Conservation (phyloP, 2,797 vertebrate species). For the Gephyroberyx darwinii region DNA sequence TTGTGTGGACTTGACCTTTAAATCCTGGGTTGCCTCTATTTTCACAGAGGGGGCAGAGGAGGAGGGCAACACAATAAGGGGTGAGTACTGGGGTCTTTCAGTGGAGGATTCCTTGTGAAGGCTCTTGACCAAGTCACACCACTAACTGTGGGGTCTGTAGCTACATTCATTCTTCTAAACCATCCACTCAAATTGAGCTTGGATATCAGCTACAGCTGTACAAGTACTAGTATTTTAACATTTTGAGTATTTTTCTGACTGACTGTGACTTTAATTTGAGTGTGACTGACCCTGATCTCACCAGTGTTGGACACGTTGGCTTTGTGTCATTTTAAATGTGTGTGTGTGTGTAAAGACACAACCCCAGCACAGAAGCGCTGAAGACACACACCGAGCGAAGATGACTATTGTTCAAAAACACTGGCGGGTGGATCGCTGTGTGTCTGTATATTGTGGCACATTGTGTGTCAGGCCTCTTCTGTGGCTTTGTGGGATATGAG, state of each 20-base stretch:
- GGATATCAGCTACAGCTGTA: conserved; percentile 14
- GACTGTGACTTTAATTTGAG: neutral
- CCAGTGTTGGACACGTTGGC: too few relatives aligned
- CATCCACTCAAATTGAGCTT: conserved; percentile 44
- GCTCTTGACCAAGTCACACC: conserved; percentile 75
- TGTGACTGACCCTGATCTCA: conserved; percentile 10
- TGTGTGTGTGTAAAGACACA: conserved; percentile 19
- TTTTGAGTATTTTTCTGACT: neutral
- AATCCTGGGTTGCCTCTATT: conserved; percentile 82
- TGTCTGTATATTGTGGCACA: conserved; percentile 72
- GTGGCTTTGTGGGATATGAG: conserved; percentile 79
- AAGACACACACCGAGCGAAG: conserved; percentile 52
- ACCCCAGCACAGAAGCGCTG: conserved; percentile 32
- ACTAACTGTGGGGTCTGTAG: conserved; percentile 69
- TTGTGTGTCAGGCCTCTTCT: conserved; percentile 76
- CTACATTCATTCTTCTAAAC: conserved; percentile 55
- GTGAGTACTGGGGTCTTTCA: conserved; percentile 70
- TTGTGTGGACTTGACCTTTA: conserved; percentile 85
- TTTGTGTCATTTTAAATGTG: too few relatives aligned
- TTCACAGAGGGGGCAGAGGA: conserved; percentile 74
- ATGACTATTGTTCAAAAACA: conserved; percentile 72
- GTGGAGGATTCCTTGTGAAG: conserved; percentile 66
- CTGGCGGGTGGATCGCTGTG: conserved; percentile 68
- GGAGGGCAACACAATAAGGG: conserved; percentile 73
- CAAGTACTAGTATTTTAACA: neutral